phyloP scores from a whole-genome alignment of 2,113 vertebrate genomes.

The Ctenomys sociabilis region DNA sequence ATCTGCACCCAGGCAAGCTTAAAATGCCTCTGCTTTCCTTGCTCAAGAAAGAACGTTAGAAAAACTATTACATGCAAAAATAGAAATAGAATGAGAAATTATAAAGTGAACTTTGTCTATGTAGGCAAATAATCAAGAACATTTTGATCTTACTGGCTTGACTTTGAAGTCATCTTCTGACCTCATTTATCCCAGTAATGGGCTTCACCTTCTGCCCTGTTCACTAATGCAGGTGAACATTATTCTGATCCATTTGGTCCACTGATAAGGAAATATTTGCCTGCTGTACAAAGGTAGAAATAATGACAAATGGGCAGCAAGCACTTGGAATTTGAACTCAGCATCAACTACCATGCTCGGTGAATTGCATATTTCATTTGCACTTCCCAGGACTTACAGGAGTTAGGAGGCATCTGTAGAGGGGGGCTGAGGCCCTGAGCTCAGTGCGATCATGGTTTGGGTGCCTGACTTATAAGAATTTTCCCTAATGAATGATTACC shows the following conservation, averaged over 20 bases:
- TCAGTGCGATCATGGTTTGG: neutral
- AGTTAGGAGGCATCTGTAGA: neutral
- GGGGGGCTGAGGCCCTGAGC: neutral
- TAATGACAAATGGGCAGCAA: neutral
- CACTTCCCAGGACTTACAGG: neutral
- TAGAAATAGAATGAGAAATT: neutral
- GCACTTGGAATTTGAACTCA: slow-evolving; percentile 8
- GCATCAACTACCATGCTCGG: neutral
- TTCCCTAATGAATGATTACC: neutral
- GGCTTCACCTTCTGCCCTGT: neutral
- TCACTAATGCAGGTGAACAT: neutral
- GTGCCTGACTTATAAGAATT: neutral
- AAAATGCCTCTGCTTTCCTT: slow-evolving; percentile 38
- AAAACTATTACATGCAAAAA: slow-evolving; percentile 57
- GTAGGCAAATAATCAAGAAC: slow-evolving; percentile 37
- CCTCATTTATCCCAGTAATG: neutral
- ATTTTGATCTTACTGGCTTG: neutral
- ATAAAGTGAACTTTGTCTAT: neutral
- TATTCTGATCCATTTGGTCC: neutral
- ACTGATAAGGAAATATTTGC: slow-evolving; percentile 28
- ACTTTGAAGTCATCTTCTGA: neutral
- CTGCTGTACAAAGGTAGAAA: neutral
- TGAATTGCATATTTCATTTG: neutral
- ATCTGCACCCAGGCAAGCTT: slow-evolving; percentile 23
- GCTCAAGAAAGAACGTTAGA: slow-evolving; percentile 44